These are phyloP conservation scores for Zonitis immaculata DNA, from an alignment of 2,888 invertebrate genomes.

Conservation along the genomic window DNA sequence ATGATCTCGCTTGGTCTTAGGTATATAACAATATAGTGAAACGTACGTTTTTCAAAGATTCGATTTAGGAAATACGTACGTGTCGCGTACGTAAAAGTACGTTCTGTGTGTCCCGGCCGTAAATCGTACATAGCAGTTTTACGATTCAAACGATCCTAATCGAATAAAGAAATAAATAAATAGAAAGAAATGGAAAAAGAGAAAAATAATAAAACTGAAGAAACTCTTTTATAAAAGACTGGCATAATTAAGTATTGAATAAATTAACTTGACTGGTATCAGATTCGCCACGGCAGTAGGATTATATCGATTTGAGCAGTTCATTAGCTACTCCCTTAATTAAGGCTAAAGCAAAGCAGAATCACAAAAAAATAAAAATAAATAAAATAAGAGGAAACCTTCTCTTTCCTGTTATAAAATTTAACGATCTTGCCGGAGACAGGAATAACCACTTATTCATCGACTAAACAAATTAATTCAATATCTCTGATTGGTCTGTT, in stretches of 20 bases:
- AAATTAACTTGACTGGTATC: constrained; percentile 45
- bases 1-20: no score
- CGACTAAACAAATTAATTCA: constrained; percentile 17
- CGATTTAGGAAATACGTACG: no score
- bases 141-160: no score
- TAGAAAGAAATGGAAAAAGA: neutral
- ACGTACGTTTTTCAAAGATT: no score
- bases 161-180: constrained; percentile 15
- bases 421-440: constrained; percentile 30
- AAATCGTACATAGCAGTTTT: no score
- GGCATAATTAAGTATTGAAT: constrained; percentile 45
- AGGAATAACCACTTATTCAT: constrained; percentile 23
- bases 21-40: no score
- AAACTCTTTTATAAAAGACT: constrained; percentile 34
- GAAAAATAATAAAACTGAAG: constrained; percentile 12
- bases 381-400: constrained; percentile 27
- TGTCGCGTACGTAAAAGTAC: no score
- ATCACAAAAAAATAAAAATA: no score
- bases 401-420: constrained; percentile 28
- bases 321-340: constrained; percentile 46
- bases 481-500: constrained; percentile 16
- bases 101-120: no score
- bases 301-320: constrained; percentile 47
- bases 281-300: constrained; percentile 44
- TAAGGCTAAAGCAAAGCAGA: constrained; percentile 32